These are phyloP conservation scores for Cardinalis cardinalis DNA, from an alignment of 2,113 vertebrate species.

Conservation along the genomic window DNA sequence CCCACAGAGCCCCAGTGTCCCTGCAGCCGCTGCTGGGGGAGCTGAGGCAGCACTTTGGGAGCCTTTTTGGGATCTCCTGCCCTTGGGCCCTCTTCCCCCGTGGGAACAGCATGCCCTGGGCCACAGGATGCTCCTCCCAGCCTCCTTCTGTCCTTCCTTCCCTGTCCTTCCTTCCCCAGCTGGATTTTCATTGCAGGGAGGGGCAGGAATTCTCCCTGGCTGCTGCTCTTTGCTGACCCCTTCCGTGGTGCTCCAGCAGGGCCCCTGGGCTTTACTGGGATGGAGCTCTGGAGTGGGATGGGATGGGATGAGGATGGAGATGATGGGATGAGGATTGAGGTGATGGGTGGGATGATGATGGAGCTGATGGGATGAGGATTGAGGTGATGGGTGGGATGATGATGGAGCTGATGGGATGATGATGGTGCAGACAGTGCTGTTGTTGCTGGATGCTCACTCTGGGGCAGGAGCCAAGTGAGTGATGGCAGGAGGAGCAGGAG, in stretches of 20 bases:
- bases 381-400: no score
- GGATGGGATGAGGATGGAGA: neutral
- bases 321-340: no score
- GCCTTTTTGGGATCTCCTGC: rapidly evolving
- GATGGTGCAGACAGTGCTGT: neutral
- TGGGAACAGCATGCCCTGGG: neutral
- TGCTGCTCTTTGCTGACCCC: neutral
- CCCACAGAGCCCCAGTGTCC: neutral
- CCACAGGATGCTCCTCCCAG: neutral
- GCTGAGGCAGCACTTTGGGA: neutral
- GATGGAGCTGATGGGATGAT: no score
- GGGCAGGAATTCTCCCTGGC: neutral
- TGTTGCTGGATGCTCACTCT: neutral
- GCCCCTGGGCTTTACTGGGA: no score
- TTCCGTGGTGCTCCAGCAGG: rapidly evolving
- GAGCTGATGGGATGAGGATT: no score
- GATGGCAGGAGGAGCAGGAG: neutral
- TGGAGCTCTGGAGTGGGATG: neutral
- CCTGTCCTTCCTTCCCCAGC: neutral
- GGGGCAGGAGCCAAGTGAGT: neutral
- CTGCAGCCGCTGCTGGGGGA: rapidly evolving
- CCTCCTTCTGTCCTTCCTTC: neutral
- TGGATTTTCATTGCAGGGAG: neutral
- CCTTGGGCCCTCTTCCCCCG: rapidly evolving
- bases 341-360: no score